Percentiles rank a stretch among this genome's conserved stretches.
Conservation (phyloP, 2,888 invertebrate species). For the Drosophila niveifrons region DNA sequence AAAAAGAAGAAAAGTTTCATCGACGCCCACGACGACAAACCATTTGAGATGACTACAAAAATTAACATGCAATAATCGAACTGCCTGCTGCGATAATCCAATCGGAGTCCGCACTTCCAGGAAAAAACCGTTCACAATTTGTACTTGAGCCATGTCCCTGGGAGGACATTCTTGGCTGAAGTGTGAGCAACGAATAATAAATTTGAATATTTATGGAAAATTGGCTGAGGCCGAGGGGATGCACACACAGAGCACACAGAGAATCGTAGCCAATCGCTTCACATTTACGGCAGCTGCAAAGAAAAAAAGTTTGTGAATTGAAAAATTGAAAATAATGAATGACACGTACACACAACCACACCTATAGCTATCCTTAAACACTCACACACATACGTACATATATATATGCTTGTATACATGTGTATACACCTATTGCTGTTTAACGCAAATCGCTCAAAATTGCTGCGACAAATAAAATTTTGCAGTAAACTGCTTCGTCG, state of each 20-base stretch:
- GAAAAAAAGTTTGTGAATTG: slow-evolving; percentile 73
- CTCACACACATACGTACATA: slow-evolving; percentile 20
- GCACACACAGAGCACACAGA: slow-evolving; percentile 2
- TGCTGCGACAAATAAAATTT: slow-evolving; percentile 75
- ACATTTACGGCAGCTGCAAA: slow-evolving; percentile 36
- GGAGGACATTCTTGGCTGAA: slow-evolving; percentile 32
- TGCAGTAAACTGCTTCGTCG: slow-evolving; percentile 54
- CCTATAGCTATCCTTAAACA: slow-evolving; percentile 8
- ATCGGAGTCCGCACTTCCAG: slow-evolving; percentile 25
- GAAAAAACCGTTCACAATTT: slow-evolving; percentile 27
- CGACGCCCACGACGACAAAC: slow-evolving; percentile 41
- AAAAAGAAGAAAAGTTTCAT: slow-evolving; percentile 44
- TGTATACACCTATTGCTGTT: slow-evolving; percentile 34
- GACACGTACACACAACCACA: slow-evolving; percentile 46
- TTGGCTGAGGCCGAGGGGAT: slow-evolving; percentile 47
- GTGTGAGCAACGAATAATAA: slow-evolving; percentile 68
- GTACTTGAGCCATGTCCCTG: slow-evolving; percentile 26
- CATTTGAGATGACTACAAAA: slow-evolving; percentile 30
- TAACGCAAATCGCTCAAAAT: slow-evolving; percentile 75
- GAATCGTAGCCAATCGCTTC: not conserved
- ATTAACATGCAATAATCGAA: slow-evolving; percentile 77
- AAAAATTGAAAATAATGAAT: slow-evolving; percentile 79
- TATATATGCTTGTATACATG: slow-evolving; percentile 4
- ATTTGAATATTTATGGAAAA: slow-evolving; percentile 76
- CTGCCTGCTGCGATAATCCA: slow-evolving; percentile 47